Base-by-base conservation (phyloP, 2,797 vertebrate genomes). In the Sarcoramphus papa region DNA sequence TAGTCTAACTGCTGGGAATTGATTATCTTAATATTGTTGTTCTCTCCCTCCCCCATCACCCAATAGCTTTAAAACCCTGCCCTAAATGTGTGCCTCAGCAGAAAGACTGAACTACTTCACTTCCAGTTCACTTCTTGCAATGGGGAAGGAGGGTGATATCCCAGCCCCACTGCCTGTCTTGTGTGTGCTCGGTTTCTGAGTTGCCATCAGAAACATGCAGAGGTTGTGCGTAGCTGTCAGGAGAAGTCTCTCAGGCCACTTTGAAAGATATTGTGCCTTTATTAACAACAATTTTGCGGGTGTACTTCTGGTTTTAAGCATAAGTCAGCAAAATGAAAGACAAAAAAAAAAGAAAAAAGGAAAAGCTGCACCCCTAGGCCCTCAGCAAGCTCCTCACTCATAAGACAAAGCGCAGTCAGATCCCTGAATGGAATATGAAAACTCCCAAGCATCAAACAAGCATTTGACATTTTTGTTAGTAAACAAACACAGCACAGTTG, bases 401-500 rank as follows among this genome's bases (percentile, higher is more conserved):
- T 41, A 59, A 63, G 37, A 69, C 37, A 68, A n/a, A 86, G 43
- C 5, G 5, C 67, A 75, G 30, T 21, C 30, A 35, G 37, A 95
- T 91, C 79, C 18, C 63, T 70, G 64, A 81, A 77, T 5, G 8
- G 54, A 85, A 65, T 69, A 54, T 78, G 82, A 85, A 90, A 89
- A 95, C 91, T 88, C 60, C 23, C 43, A 89, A 81, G 78, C 75
- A 50, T 57, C 62, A 51, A 85, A 77, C 68, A 88, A 70, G 81
- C 85, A 19, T 67, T 73, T 96, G 95, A 89, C 78, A 90, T 92
- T 74, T 95, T 60, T 96, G 81, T 96, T 95, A 96, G 95, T 78
- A 96, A 97, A 96, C 70, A 94, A 95, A 93, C 41, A 28, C 10
- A 16, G 37, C 17, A 1, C 47, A 5, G 72, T 84, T 91, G 50